Base-by-base conservation (phyloP, 1,140 invertebrate species). In the Monochamus saltuarius region DNA sequence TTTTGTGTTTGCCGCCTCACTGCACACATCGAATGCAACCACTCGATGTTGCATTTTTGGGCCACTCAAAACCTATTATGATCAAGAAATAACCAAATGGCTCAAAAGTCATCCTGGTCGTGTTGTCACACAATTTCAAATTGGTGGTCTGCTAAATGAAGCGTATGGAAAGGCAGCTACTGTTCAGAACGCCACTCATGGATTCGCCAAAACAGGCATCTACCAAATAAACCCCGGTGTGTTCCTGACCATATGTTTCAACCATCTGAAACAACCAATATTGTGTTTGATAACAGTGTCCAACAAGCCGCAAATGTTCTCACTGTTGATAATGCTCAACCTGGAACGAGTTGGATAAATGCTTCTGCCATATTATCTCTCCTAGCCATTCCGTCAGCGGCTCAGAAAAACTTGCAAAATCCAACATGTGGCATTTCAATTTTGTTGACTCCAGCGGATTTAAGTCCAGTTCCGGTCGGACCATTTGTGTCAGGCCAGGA, bases 1-100 rank as follows among this genome's bases (percentile, higher is more conserved):
- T 78, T 16, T 40, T 76, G 52, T 78, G 71, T 61, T 73, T 79
- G 14, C 75, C 75, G 7, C 73, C 77, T 49, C 78, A 79, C 53
- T 68, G 67, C n/a, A 75, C 71, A 22, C 77, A 79, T 55, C 57
- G 68, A 7, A 60, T 78, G 55, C 77, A 79, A 56, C 68, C 72
- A 16, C 61, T 72, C 16, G 78, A 79, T 70, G 72, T 78, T 58
- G 66, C 60, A 55, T 75, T 73, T 56, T 77, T 77, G 71, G 66
- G 50, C 68, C 76, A 10, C 61, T 78, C 36, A 75, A 38, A 40
- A 40, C 37, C 85, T 74, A 67, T 47, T 76, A 66, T 54, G 61
- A 65, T 13, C 53, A 70, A 59, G 69, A 47, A 54, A 39, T 68
- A 38, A 46, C 59, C 22, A 60, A 47, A 29, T 75, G 70, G 59